A percentile compares a stretch with the other conserved stretches of the same genome.
Evolutionary conservation across 2,888 invertebrate species (phyloP).

Genomic region (Griposia aprilina): DNA sequence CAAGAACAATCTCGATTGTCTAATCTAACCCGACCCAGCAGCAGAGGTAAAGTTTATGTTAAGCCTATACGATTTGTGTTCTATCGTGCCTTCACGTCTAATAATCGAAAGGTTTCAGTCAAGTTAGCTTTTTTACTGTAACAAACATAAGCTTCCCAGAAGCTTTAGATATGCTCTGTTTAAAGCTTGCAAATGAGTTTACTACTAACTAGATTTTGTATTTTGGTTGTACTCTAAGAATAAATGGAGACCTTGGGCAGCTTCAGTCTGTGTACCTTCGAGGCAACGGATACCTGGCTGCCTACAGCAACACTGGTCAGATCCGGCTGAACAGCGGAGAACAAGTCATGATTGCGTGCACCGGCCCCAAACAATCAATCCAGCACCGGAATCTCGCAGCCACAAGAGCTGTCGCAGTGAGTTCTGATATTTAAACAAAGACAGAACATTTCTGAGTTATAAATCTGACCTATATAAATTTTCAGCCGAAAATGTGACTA

Average conservation of each 20-base stretch:
- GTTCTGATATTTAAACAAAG: no score
- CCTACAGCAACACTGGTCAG: slow-evolving; percentile 76
- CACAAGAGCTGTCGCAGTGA: slow-evolving; percentile 50
- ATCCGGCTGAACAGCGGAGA: slow-evolving; percentile 78
- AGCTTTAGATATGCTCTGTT: background rate
- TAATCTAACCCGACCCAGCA: slow-evolving; percentile 56
- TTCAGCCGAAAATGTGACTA: no score
- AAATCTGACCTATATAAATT: no score
- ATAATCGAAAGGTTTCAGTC: background rate
- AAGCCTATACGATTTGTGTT: background rate
- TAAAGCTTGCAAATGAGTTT: background rate
- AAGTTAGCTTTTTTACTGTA: background rate
- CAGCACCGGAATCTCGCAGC: slow-evolving; percentile 77
- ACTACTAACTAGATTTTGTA: background rate
- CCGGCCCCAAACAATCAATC: slow-evolving; percentile 77
- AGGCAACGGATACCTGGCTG: slow-evolving; percentile 78
- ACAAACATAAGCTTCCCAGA: background rate
- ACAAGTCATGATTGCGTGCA: slow-evolving; percentile 79
- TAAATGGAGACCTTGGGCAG: slow-evolving; percentile 88
- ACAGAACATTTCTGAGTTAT: no score
- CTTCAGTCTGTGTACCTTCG: slow-evolving; percentile 91
- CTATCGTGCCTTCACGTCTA: background rate
- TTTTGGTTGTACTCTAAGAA: slow-evolving; percentile 85
- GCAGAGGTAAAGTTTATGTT: background rate
- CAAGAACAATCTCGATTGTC: slow-evolving; percentile 75